Evolutionary conservation across 64 coral and sea anemone genomes (phyloP), one percentile per base, ranked within the genome.

Genomic region (Montipora efflorescens): DNA sequence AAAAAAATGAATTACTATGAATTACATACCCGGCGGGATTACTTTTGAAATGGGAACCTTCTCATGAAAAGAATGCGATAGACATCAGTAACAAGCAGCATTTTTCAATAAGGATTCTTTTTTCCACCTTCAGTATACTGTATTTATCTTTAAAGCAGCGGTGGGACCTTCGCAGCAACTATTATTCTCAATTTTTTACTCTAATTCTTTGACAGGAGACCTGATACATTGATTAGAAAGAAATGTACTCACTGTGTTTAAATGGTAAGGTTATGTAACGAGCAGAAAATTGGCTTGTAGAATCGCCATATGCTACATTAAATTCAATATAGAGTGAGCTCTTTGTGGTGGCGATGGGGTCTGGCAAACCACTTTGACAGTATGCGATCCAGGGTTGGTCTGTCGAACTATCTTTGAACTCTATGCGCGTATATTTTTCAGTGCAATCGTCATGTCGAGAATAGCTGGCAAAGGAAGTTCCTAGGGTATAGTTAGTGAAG

Each of bases 231-330:
- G 36, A 22, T 8, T 23, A 74, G 71, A 25, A 25, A 14, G 0
- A 16, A 16, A 5, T 19, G 19, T 48, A 78, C 76, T 78, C 47
- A 86, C 82, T 71, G 10, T 20, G 8, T 71, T 86, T 45, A 72
- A 71, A 86, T 71, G 82, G 82, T 48, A 67, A 48, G 11, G 82
- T 71, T 11, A 19, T 47, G n/a, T 86, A 86, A 11, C 50, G 16
- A 49, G 82, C 82, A n/a, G 66, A 48, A 46, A 86, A 86, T 59
- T 45, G 16, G 49, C 82, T 86, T 14, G 49, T 9, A 12, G 16
- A 23, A 22, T 86, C 64, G 10, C 6, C 46, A 12, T 48, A 2
- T 47, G 62, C 8, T n/a, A 22, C 15, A n/a, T 16, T 70, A 6
- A 86, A 51, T 5, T 86, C 20, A 14, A 86, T 44, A 47, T 49